A percentile compares a stretch with the other conserved stretches of the same genome.
These are phyloP conservation scores for Scaptomyza caliginosa DNA, from an alignment of 2,888 invertebrate genomes.

Conservation along the genomic window DNA sequence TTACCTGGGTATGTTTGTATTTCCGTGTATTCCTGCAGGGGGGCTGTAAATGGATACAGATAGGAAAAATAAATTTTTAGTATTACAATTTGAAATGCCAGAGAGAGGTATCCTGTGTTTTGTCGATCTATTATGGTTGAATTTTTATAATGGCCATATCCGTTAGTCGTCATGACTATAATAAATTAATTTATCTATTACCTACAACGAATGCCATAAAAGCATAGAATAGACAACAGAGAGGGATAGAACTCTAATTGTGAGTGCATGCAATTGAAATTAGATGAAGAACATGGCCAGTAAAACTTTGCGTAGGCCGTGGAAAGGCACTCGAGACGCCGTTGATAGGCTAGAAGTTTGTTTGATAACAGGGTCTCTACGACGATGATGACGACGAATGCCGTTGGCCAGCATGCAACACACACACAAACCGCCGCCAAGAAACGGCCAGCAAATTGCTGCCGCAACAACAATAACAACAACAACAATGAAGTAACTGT, in stretches of 20 bases:
- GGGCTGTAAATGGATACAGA: conserved; percentile 86
- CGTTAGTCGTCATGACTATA: conserved; percentile 68
- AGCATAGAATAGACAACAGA: background rate
- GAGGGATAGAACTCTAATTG: conserved; percentile 59
- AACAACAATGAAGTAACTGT: too few species aligned
- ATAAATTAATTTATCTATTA: conserved; percentile 77
- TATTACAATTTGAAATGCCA: conserved; percentile 30
- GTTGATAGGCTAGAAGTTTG: conserved; percentile 46
- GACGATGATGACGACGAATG: conserved; percentile 16
- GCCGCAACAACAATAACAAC: conserved; percentile 27
- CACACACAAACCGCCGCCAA: conserved; percentile 5
- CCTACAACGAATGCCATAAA: conserved; percentile 48
- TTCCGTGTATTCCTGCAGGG: conserved; percentile 87
- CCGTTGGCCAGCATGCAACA: conserved; percentile 57
- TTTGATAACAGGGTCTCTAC: conserved; percentile 68
- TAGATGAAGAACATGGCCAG: conserved; percentile 33
- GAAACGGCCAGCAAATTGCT: conserved; percentile 36
- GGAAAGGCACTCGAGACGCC: conserved; percentile 1
- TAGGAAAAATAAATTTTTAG: conserved; percentile 37
- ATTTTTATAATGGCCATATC: conserved; percentile 68
- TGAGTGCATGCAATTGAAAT: conserved; percentile 68
- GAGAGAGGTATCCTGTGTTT: conserved; percentile 5
- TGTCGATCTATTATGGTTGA: conserved; percentile 34
- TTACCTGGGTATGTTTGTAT: conserved; percentile 88
- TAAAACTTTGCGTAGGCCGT: conserved; percentile 59